Percentiles rank a stretch among this genome's conserved stretches.
Conservation (phyloP, 2,888 invertebrate genomes). For the Troglohyphantes excavatus region DNA sequence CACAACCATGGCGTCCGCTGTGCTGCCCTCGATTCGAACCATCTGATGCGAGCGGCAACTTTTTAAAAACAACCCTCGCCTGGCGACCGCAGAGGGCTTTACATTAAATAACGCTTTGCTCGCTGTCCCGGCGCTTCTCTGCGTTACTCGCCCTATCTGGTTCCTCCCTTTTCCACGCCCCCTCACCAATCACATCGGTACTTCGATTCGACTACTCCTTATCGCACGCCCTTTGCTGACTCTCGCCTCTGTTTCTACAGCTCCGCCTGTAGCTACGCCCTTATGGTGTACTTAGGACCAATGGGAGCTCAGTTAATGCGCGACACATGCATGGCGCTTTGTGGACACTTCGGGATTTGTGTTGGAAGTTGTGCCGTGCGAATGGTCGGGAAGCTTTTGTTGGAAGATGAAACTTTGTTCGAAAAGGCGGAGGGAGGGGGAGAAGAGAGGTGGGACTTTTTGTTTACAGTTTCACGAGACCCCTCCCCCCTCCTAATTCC, state of each 20-base stretch:
- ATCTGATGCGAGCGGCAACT: slow-evolving; percentile 51
- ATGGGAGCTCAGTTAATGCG: slow-evolving; percentile 2
- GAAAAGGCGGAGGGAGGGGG: slow-evolving; percentile 15
- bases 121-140: slow-evolving; percentile 39
- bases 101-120: slow-evolving; percentile 71
- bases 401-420: slow-evolving; percentile 26
- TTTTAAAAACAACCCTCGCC: slow-evolving; percentile 61
- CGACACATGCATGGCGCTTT: background rate
- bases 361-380: slow-evolving; percentile 38
- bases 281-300: slow-evolving; percentile 52
- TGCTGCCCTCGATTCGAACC: slow-evolving; percentile 75
- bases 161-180: slow-evolving; percentile 8
- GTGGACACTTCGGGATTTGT: slow-evolving; percentile 27
- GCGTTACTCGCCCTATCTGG: slow-evolving; percentile 3
- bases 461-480: slow-evolving; percentile 43
- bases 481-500: slow-evolving; percentile 14
- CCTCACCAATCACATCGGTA: background rate
- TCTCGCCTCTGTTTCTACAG: background rate
- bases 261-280: background rate
- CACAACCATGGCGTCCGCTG: slow-evolving; percentile 64
- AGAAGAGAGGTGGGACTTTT: no score
- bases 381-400: slow-evolving; percentile 37
- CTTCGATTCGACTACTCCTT: background rate
- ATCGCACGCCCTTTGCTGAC: slow-evolving; percentile 12
- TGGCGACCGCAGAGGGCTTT: slow-evolving; percentile 67